Conservation (phyloP, 1,140 invertebrate species). For the Magallana angulata region DNA sequence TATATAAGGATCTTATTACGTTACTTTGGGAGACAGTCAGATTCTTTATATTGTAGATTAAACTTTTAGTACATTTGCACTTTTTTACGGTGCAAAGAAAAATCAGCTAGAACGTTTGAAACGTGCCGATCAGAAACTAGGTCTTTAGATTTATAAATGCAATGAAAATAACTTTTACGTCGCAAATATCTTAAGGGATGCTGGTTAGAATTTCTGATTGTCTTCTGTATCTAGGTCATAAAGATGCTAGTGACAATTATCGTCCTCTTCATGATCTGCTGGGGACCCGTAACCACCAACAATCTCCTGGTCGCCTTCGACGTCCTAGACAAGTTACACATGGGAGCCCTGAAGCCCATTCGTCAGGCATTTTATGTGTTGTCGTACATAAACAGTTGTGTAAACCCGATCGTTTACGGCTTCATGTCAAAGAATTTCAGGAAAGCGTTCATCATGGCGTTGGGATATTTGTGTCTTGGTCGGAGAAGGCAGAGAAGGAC, state of each 20-base stretch:
- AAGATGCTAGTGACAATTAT: constrained; percentile 81
- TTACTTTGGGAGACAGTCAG: too few species aligned
- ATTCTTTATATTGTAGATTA: too few species aligned
- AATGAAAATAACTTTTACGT: too few species aligned
- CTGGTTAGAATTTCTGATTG: too few species aligned
- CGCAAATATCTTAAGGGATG: too few species aligned
- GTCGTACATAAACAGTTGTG: constrained; percentile 83
- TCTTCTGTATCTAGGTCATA: constrained; percentile 77
- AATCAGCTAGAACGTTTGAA: too few species aligned
- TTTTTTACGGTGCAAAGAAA: too few species aligned
- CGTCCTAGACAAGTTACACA: constrained; percentile 81
- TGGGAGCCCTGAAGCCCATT: constrained; percentile 83
- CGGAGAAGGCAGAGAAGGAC: background rate
- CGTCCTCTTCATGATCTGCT: constrained; percentile 81
- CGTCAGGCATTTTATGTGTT: constrained; percentile 85
- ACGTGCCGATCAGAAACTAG: too few species aligned
- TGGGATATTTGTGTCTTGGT: constrained; percentile 72
- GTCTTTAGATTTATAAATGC: too few species aligned
- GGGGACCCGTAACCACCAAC: constrained; percentile 80
- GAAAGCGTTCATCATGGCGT: constrained; percentile 82
- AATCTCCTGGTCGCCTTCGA: constrained; percentile 81
- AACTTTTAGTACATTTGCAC: too few species aligned
- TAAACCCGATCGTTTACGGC: constrained; percentile 89
- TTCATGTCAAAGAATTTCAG: constrained; percentile 91
- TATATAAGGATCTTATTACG: too few species aligned